Evolutionary conservation across 2,113 vertebrate genomes (phyloP), one percentile per base, ranked within the genome.

Genomic region (Vulpes vulpes): DNA sequence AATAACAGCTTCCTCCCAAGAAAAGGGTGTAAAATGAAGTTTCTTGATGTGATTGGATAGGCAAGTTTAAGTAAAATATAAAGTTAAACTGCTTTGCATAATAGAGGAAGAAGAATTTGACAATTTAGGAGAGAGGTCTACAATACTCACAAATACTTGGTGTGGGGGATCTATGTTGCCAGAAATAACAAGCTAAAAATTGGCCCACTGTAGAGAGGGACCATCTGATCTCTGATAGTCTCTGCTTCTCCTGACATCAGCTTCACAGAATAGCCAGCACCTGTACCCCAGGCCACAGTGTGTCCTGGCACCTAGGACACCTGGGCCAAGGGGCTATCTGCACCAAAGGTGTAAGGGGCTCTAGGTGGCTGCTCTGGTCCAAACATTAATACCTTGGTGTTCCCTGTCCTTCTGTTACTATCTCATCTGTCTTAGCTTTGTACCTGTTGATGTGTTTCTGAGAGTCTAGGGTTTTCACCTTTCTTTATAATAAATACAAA

Each of bases 401-500:
- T 62, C 83, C 81, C 15, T 35, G 1, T 64, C 32, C 67, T 25
- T 55, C 79, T 89, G 62, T 95, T 93, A 78, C 49, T 55, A 95
- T 98, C 94, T 97, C 59, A 79, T 67, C 92, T 96, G 98, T 96
- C 93, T 94, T 87, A 20, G 97, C 95, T 97, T 94, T 98, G 60
- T 97, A 86, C 93, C 93, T 97, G 91, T 97, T 95, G 80, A 78
- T 89, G 57, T 95, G 49, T 96, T 73, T 89, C 32, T 22, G 22
- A 95, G 95, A 87, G 88, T 94, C 91, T 98, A 73, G 96, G 91
- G 84, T 97, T 96, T 97, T 93, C 60, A 94, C 86, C 97, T 88
- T 96, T 88, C 78, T 98, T 99, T 98, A 93, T 98, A 99, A 99
- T 99, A 99, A 99, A 99, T 17, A 73, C 96, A 81, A 81, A 82